phyloP scores from a whole-genome alignment of 2,888 invertebrate species.

The Melieria omissa region DNA sequence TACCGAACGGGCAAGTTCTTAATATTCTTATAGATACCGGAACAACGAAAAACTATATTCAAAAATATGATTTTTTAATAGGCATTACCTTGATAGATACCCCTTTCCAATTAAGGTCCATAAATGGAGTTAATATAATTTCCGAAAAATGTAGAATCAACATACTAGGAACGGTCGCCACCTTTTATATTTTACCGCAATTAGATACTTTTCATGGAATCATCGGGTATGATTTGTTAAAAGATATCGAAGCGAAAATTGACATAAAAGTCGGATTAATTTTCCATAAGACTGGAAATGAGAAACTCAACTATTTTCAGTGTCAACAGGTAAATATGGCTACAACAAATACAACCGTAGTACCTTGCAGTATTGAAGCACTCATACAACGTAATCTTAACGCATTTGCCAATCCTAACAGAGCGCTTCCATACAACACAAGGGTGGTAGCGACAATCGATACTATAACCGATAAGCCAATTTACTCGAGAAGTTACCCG shows the following conservation, averaged over 20 bases:
- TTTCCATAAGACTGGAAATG: conserved; percentile 17
- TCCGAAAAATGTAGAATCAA: conserved; percentile 5
- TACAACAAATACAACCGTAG: not conserved
- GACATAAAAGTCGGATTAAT: conserved; percentile 12
- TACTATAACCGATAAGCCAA: conserved; percentile 21
- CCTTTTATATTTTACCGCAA: conserved; percentile 15
- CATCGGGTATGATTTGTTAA: conserved; percentile 17
- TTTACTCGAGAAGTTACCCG: conserved; percentile 19
- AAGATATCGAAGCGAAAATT: conserved; percentile 16
- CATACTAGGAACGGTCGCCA: conserved; percentile 13
- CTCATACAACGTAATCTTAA: too few relatives aligned
- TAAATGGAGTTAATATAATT: conserved; percentile 6
- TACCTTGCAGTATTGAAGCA: too few relatives aligned
- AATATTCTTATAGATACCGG: conserved; percentile 22
- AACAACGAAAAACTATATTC: conserved; percentile 15
- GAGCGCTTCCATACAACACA: conserved; percentile 9
- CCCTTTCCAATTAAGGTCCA: conserved; percentile 10
- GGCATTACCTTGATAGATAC: too few relatives aligned
- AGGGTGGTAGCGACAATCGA: conserved; percentile 18
- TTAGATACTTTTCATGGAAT: conserved; percentile 16
- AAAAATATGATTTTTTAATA: too few relatives aligned
- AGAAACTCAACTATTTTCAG: conserved; percentile 20
- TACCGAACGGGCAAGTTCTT: conserved; percentile 25
- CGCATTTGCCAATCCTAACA: conserved; percentile 2
- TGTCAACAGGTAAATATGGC: conserved; percentile 17